These are phyloP conservation scores for Geococcyx californianus DNA, from an alignment of 2,113 vertebrate species.

Conservation along the genomic window DNA sequence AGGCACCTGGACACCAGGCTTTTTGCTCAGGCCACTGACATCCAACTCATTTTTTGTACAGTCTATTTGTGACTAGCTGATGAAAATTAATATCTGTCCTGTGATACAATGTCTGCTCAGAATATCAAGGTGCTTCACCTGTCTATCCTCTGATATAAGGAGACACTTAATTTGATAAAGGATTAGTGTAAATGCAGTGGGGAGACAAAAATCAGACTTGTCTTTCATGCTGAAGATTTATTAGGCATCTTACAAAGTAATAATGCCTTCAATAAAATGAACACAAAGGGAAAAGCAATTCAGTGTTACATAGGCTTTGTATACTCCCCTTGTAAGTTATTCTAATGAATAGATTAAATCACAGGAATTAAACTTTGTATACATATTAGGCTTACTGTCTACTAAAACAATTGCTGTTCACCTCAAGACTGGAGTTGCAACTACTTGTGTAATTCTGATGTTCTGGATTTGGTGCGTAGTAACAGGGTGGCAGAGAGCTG, in stretches of 20 bases:
- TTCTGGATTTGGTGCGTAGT: neutral
- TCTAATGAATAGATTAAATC: neutral
- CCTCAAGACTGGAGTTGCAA: neutral
- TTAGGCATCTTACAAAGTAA: neutral
- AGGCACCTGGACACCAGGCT: neutral
- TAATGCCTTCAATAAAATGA: neutral
- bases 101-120: neutral
- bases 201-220: neutral
- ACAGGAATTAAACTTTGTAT: neutral
- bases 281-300: neutral
- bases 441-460: neutral
- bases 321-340: neutral
- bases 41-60: neutral
- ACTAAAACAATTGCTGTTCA: neutral
- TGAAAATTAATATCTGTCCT: neutral
- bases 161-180: neutral
- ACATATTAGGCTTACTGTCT: neutral
- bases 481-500: neutral
- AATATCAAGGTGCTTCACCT: neutral
- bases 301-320: neutral
- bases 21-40: neutral
- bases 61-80: neutral
- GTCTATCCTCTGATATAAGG: neutral
- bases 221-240: neutral
- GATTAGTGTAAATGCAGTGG: neutral